Evolutionary conservation across 2,797 vertebrate species (phyloP), one percentile per base, ranked within the genome.

Genomic region (Crocodylus rhombifer): DNA sequence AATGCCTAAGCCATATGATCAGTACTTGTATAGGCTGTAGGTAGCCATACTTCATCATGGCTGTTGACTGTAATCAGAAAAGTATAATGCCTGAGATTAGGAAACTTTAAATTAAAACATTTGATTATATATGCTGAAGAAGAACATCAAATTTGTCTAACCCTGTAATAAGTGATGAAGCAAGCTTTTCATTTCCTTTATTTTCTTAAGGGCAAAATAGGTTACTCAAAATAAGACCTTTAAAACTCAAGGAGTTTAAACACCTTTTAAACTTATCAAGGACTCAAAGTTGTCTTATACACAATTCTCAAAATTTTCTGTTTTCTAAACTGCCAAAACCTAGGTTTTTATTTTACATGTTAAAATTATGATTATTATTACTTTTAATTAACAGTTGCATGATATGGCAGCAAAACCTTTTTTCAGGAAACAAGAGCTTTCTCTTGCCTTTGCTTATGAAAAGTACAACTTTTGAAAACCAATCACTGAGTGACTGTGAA

Each of bases 61-160:
- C 25, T 82, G 18, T 18, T 74, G 42, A 51, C 18, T 82, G 25
- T 0, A 3, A 18, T 51, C 6, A 63, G 23, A 89, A 80, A 81
- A 60, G 6, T 0, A 6, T 78, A 71, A 63, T 42, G 42, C 3
- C 2, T 13, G 11, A 20, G 33, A 75, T 69, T 0, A 75, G 55
- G 58, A 82, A 90, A 89, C 6, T 11, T 21, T 4, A 90, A 60
- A 3, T 65, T 12, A 61, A 77, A 10, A 28, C n/a, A 26, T 4
- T 1, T 14, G 16, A 17, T 77, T 73, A 4, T 60, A 4, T 85
- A 3, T 30, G n/a, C 14, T 33, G 76, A 8, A 33, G 51, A 80
- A 77, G 18, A 71, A 67, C 0, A 0, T 15, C n/a, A 86, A 61
- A 15, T 0, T 0, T 42, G 12, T 12, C 33, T 92, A 55, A 84